A percentile compares a stretch with the other conserved stretches of the same genome.
Evolutionary conservation across 2,888 invertebrate genomes (phyloP).

Genomic region (Orthosia gracilis): DNA sequence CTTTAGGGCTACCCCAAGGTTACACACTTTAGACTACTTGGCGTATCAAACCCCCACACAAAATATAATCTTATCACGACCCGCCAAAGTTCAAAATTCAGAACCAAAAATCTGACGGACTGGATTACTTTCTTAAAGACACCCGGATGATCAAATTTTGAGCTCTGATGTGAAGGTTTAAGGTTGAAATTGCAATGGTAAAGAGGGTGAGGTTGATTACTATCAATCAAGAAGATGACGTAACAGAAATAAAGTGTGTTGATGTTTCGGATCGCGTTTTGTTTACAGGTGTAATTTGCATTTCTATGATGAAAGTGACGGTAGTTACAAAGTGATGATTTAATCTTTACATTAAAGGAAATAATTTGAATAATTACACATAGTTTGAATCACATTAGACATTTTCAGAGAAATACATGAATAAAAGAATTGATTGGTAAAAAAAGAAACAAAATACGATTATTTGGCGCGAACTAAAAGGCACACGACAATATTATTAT

Average conservation of each 20-base stretch:
- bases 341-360: background rate
- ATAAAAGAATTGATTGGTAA: too few species aligned
- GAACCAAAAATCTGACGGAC: background rate
- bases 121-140: slow-evolving; percentile 33
- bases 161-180: background rate
- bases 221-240: slow-evolving; percentile 63
- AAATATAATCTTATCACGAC: slow-evolving; percentile 38
- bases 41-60: background rate
- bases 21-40: slow-evolving; percentile 42
- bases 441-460: too few species aligned
- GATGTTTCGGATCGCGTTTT: slow-evolving; percentile 45
- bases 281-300: slow-evolving; percentile 50
- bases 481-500: too few species aligned
- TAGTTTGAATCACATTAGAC: background rate
- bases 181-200: slow-evolving; percentile 32
- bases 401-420: background rate
- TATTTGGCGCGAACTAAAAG: too few species aligned
- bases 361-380: background rate
- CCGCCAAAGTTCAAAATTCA: slow-evolving; percentile 22
- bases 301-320: slow-evolving; percentile 6
- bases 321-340: slow-evolving; percentile 8
- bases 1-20: slow-evolving; percentile 61
- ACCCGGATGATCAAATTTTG: background rate
- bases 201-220: slow-evolving; percentile 26
- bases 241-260: slow-evolving; percentile 53